These are phyloP conservation scores for Clarias macrocephalus DNA, from an alignment of 2,113 vertebrate species.

Conservation along the genomic window DNA sequence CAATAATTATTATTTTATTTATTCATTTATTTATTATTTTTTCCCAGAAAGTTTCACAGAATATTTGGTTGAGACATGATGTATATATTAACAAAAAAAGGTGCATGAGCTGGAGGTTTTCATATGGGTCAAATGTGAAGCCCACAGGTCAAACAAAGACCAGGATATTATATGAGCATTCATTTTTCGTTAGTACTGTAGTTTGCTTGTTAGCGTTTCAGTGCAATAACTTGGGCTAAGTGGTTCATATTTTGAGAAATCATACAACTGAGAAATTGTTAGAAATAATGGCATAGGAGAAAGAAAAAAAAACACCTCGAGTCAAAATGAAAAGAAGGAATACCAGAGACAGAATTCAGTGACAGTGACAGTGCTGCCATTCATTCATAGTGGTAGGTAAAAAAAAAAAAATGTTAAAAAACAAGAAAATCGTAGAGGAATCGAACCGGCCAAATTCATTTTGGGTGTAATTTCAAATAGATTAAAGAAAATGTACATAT, in stretches of 20 bases:
- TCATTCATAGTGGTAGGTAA: background rate
- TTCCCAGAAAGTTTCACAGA: background rate
- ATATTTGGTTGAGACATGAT: background rate
- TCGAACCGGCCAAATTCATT: no score
- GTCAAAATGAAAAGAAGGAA: no score
- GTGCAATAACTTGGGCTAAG: background rate
- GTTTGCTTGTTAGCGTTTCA: background rate
- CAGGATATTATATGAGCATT: background rate
- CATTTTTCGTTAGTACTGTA: background rate
- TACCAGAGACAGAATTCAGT: no score
- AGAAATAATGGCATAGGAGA: background rate
- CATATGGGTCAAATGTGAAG: background rate
- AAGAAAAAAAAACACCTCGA: no score
- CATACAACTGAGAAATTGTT: background rate
- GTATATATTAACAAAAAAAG: background rate
- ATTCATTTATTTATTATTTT: no score
- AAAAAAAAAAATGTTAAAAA: no score
- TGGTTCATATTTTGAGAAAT: background rate
- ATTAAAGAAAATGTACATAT: background rate
- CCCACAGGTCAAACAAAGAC: background rate
- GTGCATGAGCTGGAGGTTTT: background rate
- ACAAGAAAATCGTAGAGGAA: no score
- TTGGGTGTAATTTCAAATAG: background rate
- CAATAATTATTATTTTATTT: no score
- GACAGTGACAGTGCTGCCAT: no score